Evolutionary conservation across 2,888 invertebrate genomes (phyloP).

Genomic region (Artemia sinica): DNA sequence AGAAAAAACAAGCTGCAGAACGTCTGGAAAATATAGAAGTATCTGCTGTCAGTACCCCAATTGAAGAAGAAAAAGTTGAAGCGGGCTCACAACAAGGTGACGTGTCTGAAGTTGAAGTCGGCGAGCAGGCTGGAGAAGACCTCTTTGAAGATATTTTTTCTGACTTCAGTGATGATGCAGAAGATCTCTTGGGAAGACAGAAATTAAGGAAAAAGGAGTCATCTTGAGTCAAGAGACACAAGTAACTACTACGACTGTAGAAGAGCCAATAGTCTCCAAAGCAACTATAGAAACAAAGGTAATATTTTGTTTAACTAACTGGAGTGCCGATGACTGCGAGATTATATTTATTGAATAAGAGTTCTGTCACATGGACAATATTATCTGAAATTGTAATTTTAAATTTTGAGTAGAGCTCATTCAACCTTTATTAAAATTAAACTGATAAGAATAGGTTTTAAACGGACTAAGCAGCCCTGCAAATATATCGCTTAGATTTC

Average conservation of each 20-base stretch:
- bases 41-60: neutral
- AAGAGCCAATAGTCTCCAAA: neutral
- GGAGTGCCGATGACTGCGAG: too few species aligned
- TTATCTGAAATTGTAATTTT: too few species aligned
- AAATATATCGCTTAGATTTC: too few species aligned
- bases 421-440: too few species aligned
- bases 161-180: conserved; percentile 13
- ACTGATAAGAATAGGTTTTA: too few species aligned
- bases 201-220: neutral
- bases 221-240: neutral
- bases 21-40: neutral
- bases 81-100: conserved; percentile 5
- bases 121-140: conserved; percentile 3
- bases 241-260: neutral
- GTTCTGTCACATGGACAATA: too few species aligned
- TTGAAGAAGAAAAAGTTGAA: conserved; percentile 1
- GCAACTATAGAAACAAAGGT: too few species aligned
- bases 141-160: conserved; percentile 1
- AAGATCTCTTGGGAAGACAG: neutral
- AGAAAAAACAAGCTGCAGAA: neutral
- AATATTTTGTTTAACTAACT: too few species aligned
- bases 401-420: too few species aligned
- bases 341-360: too few species aligned
- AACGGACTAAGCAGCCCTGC: too few species aligned
- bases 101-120: neutral